Evolutionary conservation across 1,140 invertebrate species (phyloP), one percentile per base, ranked within the genome.

Genomic region (Catajapyx aquilonaris): DNA sequence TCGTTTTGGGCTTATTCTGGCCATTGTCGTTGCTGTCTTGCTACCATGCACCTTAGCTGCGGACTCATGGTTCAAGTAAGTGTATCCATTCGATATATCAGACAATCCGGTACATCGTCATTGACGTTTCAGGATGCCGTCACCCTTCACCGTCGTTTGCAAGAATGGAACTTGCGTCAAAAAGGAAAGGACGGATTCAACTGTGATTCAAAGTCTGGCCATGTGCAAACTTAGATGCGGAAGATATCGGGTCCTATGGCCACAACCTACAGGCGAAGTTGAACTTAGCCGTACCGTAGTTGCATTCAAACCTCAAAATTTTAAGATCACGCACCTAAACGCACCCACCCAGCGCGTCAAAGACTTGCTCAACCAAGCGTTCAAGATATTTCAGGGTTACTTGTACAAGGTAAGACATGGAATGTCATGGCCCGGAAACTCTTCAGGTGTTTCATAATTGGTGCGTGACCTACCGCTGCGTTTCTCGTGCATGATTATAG

Each of bases 121-220:
- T 13, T 28, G 13, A 28, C 7, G 7, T 28, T 28, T 23, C 19
- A 48, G 46, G 20, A 48, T 48, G 46, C 46, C 46, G 5, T 46
- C 44, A 21, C 46, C 46, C 3, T 48, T 44, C 44, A 48, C 46
- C 5, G 46, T 46, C 31, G 46, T 48, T 3, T 48, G 46, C 36
- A 48, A 48, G 31, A 48, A 46, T 38, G 46, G 46, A 19, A 46
- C 44, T n/a, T 48, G 46, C 38, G 39, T 43, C 20, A 48, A 48
- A 37, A 48, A 48, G 28, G 33, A 46, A 9, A 16, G 46, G 20
- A 44, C 42, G 31, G 46, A 48, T 31, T 48, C 46, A n/a, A 48
- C 46, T 16, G 46, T 48, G 2, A 48, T 48, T 45, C 46, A 48
- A 25, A 42, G 42, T 9, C 25, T 48, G 40, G 44, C 46, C 35